Evolutionary conservation across 35 echinoderm and acorn worm genomes (phyloP), one percentile per base, ranked within the genome.

Genomic region (Heliocidaris tuberculata): DNA sequence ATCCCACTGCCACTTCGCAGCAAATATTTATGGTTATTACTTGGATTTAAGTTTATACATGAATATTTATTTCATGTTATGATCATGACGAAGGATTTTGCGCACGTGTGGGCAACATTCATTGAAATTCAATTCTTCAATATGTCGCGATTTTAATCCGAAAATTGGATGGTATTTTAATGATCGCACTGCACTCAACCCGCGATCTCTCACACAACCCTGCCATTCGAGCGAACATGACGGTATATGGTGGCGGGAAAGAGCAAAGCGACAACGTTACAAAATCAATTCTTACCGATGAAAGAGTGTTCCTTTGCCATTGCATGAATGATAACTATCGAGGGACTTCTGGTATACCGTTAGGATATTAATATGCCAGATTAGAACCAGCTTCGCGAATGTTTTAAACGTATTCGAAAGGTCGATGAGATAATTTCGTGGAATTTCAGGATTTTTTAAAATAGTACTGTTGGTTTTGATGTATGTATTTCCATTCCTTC

Each of bases 231-330:
- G 65, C 65, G 65, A 78, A 78, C 65, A 78, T 78, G 65, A n/a
- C 21, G 19, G 24, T 78, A 8, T 78, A 78, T 78, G 21, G 65
- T 78, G 65, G 65, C 65, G 65, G 65, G 0, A 78, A 78, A 78
- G 65, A 78, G 65, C 65, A 78, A 78, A 78, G 65, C 27, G 21
- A 29, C 65, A 78, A 78, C 65, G 65, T 78, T 78, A n/a, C 65
- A 78, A 78, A 78, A 78, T 78, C 65, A 78, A 78, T 78, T 78
- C 65, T 78, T 78, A n/a, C 17, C 65, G 65, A 78, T n/a, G 65
- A 78, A 78, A 78, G 65, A 78, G 65, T n/a, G 65, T 27, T 78
- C 65, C 27, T 78, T 27, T 78, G 21, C 65, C 7, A 78, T 9
- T 24, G 27, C 17, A 78, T 78, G 65, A 78, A 78, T 27, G 19